These are phyloP conservation scores for Temnothorax unifasciatus DNA, from an alignment of 2,888 invertebrate species.

Conservation along the genomic window DNA sequence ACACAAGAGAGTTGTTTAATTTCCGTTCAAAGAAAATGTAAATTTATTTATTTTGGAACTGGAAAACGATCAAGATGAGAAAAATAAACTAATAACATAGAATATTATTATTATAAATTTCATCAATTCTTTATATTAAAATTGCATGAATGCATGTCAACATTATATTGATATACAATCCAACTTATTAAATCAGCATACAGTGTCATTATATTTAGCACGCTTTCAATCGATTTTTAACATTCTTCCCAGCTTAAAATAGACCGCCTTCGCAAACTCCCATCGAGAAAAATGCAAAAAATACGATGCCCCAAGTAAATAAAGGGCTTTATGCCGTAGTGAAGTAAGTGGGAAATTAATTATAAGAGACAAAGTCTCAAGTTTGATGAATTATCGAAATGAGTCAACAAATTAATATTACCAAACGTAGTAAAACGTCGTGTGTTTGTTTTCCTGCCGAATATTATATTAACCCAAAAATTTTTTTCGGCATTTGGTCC, in stretches of 20 bases:
- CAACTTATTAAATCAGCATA: background rate
- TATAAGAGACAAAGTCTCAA: background rate
- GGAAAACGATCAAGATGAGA: background rate
- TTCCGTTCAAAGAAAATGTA: background rate
- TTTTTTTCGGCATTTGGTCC: background rate
- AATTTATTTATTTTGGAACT: background rate
- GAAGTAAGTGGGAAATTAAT: background rate
- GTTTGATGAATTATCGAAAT: background rate
- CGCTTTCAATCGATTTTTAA: conserved; percentile 32
- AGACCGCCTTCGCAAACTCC: conserved; percentile 19
- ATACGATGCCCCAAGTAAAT: background rate
- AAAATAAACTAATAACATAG: background rate
- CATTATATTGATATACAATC: background rate
- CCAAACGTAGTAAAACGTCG: background rate
- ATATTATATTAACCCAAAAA: background rate
- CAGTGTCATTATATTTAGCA: background rate
- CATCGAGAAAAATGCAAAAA: conserved; percentile 27
- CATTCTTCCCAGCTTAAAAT: conserved; percentile 33
- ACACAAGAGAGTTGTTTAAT: background rate
- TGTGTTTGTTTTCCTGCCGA: background rate
- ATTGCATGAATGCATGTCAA: background rate
- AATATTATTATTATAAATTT: background rate
- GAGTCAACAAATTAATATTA: background rate
- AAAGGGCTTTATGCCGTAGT: background rate
- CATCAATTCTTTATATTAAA: background rate